Evolutionary conservation across 2,888 invertebrate species (phyloP).

Genomic region (Drosophila niveifrons): DNA sequence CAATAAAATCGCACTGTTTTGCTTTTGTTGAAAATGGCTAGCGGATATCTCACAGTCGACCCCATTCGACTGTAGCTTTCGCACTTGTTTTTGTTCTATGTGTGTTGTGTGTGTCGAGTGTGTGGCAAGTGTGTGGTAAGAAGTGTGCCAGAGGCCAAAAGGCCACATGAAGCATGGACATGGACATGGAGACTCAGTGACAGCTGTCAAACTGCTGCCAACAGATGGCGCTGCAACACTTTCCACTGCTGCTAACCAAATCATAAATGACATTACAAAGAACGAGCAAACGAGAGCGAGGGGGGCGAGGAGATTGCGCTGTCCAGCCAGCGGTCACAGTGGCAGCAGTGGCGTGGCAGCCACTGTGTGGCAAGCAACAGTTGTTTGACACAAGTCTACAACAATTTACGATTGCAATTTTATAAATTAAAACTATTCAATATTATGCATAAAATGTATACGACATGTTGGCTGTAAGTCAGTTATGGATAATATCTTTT

Average conservation of each 20-base stretch:
- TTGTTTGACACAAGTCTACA: background rate
- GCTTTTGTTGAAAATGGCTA: too few species aligned
- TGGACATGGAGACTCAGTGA: conserved; percentile 21
- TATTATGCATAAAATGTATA: background rate
- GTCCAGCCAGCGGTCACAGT: conserved; percentile 14
- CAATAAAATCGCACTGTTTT: too few species aligned
- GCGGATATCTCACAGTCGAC: too few species aligned
- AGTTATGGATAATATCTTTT: too few species aligned
- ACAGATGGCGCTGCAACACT: conserved; percentile 44
- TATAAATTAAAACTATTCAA: conserved; percentile 32
- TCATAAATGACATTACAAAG: conserved; percentile 73
- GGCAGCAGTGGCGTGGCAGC: too few species aligned
- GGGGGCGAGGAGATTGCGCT: conserved; percentile 31
- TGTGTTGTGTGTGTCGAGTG: background rate
- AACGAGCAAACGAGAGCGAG: background rate
- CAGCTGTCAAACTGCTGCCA: conserved; percentile 66
- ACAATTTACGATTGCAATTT: conserved; percentile 32
- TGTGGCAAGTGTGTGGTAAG: conserved; percentile 1
- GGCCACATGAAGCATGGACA: conserved; percentile 27
- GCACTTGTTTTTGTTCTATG: background rate
- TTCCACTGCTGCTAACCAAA: conserved; percentile 55
- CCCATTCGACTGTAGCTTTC: background rate
- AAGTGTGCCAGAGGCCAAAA: conserved; percentile 11
- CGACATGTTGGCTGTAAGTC: too few species aligned
- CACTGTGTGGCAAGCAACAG: conserved; percentile 38